These are phyloP conservation scores for Ephydatia muelleri DNA, from an alignment of 37 sponge, comb jelly and placozoan species.

Conservation along the genomic window DNA sequence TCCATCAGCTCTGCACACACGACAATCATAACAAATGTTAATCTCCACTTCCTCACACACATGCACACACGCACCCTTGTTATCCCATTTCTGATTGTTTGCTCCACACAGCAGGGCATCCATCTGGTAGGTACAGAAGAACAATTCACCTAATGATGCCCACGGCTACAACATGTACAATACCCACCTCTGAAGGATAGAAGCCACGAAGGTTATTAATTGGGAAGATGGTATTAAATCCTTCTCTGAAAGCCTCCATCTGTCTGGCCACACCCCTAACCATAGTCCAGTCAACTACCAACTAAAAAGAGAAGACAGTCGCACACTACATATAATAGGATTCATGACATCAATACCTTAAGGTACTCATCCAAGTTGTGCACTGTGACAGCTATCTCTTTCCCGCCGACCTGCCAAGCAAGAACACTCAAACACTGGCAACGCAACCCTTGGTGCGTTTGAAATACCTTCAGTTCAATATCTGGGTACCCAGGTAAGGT, in stretches of 20 bases:
- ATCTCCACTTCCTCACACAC: background rate
- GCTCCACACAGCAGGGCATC: conserved; percentile 76
- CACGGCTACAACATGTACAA: background rate
- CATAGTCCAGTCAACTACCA: conserved; percentile 82
- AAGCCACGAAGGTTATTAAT: conserved; percentile 76
- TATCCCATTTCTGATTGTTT: conserved; percentile 74
- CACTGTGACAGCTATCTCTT: conserved; percentile 73
- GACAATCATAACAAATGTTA: conserved; percentile 20
- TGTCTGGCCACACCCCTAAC: conserved; percentile 89
- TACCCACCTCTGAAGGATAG: conserved; percentile 83
- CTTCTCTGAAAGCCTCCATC: conserved; percentile 89
- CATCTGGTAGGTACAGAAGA: conserved; percentile 42
- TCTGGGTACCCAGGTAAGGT: conserved; percentile 85
- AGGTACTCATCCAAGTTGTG: conserved; percentile 94
- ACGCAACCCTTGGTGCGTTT: background rate
- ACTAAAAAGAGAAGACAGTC: conserved; percentile 27
- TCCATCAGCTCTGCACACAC: conserved; percentile 74
- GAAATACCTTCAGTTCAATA: conserved; percentile 83
- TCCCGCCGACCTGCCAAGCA: conserved; percentile 76
- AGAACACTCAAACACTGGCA: background rate
- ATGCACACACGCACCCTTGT: conserved; percentile 54
- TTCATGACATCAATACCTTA: conserved; percentile 44
- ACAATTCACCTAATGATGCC: background rate
- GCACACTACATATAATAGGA: background rate
- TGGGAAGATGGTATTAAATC: conserved; percentile 88